phyloP scores from a whole-genome alignment of 1,140 invertebrate genomes.

The Laupala kohalensis region DNA sequence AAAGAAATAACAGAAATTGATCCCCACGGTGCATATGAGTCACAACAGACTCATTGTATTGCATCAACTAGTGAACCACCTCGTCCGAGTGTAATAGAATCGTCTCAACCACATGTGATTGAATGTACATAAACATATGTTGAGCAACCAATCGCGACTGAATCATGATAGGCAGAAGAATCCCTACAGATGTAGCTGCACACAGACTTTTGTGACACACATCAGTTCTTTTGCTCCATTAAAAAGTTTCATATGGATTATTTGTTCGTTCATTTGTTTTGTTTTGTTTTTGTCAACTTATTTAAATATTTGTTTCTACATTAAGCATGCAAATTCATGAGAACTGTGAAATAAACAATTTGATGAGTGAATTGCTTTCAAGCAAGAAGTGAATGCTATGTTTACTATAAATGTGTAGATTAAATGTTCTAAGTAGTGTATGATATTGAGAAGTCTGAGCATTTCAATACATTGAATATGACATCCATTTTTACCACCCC shows the following conservation, averaged over 20 bases:
- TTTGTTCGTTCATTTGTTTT: too few species aligned
- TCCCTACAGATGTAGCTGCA: not conserved
- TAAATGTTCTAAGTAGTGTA: not conserved
- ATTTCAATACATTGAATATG: not conserved
- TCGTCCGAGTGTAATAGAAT: constrained; percentile 68
- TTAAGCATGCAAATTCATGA: too few species aligned
- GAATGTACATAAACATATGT: constrained; percentile 63
- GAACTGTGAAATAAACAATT: not conserved
- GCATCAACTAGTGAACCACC: constrained; percentile 36
- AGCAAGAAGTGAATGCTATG: not conserved
- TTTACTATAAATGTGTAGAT: not conserved
- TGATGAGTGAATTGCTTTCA: not conserved
- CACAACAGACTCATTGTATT: constrained; percentile 7
- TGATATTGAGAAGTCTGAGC: not conserved
- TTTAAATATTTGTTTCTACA: too few species aligned
- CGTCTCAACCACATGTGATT: constrained; percentile 71
- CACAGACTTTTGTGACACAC: not conserved
- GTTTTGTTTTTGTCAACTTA: too few species aligned
- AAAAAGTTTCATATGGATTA: not conserved
- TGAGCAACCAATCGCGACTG: not conserved
- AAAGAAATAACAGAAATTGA: constrained; percentile 30
- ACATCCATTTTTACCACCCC: not conserved
- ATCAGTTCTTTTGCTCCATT: not conserved
- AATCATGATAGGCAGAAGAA: not conserved
- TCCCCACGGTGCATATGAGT: constrained; percentile 13